These are phyloP conservation scores for Euspilapteryx auroguttella DNA, from an alignment of 2,888 invertebrate genomes.

Conservation along the genomic window DNA sequence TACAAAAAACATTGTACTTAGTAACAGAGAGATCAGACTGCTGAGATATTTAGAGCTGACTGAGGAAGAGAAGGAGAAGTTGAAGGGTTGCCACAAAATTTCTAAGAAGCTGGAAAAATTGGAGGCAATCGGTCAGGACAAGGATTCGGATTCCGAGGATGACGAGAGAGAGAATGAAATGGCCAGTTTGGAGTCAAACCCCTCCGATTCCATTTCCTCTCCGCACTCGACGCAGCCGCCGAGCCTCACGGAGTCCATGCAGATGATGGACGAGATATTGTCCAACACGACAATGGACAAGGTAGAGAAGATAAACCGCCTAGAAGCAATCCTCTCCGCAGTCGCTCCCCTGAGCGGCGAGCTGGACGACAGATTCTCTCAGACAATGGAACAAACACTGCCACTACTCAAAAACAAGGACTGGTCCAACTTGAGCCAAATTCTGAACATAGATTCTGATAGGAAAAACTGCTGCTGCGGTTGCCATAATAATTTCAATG, in stretches of 20 bases:
- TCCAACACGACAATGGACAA: conserved; percentile 83
- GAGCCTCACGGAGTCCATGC: conserved; percentile 87
- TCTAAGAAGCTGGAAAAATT: conserved; percentile 90
- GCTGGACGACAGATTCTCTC: conserved; percentile 49
- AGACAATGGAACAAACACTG: conserved; percentile 55
- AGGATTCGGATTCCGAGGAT: conserved; percentile 74
- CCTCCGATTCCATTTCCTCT: conserved; percentile 75
- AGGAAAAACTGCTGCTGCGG: conserved; percentile 56
- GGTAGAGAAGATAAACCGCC: conserved; percentile 81
- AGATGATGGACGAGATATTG: conserved; percentile 82
- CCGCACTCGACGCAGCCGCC: conserved; percentile 79
- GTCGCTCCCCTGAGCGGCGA: conserved; percentile 73
- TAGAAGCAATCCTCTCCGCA: conserved; percentile 83
- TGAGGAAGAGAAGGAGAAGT: conserved; percentile 89
- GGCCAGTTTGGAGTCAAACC: conserved; percentile 79
- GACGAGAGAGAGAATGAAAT: conserved; percentile 76
- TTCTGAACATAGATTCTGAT: conserved; percentile 43
- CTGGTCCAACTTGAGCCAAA: conserved; percentile 54
- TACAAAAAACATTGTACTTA: conserved; percentile 84
- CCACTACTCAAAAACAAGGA: conserved; percentile 55
- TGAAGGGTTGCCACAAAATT: conserved; percentile 89
- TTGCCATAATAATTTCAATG: conserved; percentile 53
- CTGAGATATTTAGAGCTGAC: conserved; percentile 87
- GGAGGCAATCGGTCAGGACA: conserved; percentile 77
- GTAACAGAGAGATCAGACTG: conserved; percentile 88